Percentiles rank a stretch among this genome's conserved stretches.
These are phyloP conservation scores for Hyperoplus immaculatus DNA, from an alignment of 2,797 vertebrate species.

Conservation along the genomic window DNA sequence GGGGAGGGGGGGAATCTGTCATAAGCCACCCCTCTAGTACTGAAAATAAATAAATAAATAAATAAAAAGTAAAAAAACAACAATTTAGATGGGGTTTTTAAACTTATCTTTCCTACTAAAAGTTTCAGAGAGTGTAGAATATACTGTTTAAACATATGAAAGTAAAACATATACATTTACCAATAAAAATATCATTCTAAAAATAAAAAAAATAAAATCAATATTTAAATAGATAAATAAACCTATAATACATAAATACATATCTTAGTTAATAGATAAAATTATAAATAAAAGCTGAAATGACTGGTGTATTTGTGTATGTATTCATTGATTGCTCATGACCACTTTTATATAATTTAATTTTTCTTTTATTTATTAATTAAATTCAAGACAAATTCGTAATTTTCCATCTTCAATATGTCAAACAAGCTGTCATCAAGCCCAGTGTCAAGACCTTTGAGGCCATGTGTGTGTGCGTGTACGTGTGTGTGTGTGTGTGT, in stretches of 20 bases:
- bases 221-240: not conserved
- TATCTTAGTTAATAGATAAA: not conserved
- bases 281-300: not conserved
- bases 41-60: too few relatives aligned
- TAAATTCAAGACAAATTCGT: not conserved
- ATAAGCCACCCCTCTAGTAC: too few relatives aligned
- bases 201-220: not conserved
- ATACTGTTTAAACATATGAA: not conserved
- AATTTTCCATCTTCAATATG: not conserved
- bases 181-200: not conserved
- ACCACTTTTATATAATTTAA: not conserved
- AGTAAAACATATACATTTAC: not conserved
- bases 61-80: too few relatives aligned
- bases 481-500: not conserved
- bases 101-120: not conserved
- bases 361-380: not conserved
- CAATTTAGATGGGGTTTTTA: not conserved
- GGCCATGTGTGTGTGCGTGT: not conserved
- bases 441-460: not conserved
- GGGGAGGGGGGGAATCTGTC: slow-evolving; percentile 1
- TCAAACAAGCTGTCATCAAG: not conserved
- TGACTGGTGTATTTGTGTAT: not conserved
- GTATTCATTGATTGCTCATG: not conserved
- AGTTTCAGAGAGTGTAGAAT: slow-evolving; percentile 3
- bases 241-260: not conserved